Base-by-base conservation (phyloP, 2,888 invertebrate genomes). In the Gandaritis pyraliata region DNA sequence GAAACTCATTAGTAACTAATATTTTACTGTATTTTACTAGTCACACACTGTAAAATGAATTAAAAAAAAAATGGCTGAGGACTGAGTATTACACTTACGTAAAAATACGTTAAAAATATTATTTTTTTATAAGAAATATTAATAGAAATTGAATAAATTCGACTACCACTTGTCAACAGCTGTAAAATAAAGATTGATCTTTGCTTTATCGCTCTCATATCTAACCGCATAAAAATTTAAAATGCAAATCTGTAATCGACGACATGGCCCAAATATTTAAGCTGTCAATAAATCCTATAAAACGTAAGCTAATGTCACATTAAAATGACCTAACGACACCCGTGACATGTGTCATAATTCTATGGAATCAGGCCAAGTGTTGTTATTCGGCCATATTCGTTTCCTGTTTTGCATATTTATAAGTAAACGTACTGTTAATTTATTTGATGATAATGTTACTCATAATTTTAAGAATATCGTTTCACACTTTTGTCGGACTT, bases 291-390 rank as follows among this genome's bases (percentile, higher is more conserved):
- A 54, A 58, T 59, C 49, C 48, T 41, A 68, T 68, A 68, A 66
- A 68, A 64, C 64, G 59, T 59, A 61, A 61, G 55, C 64, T 59
- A 58, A 66, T 59, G 66, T 68, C 64, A 65, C 63, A 58, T 66
- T 64, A 68, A 53, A 64, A 65, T 66, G 61, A 52, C 48, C 61
- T 13, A 62, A 51, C 49, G 66, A 58, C 63, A 65, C 64, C 46
- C 47, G 56, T 68, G 65, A 61, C 66, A 64, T 64, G 58, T 65
- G 66, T 66, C 68, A 68, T 68, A 68, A 68, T 62, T 65, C 64
- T 48, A 47, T 48, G 11, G 56, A 68, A 68, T 41, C 54, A 54
- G 66, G 58, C 56, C 60, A 58, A 52, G 13, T 18, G 13, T 50
- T 60, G 23, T 50, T 48, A 48, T 15, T 53, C 52, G 47, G 59